Evolutionary conservation across 2,888 invertebrate species (phyloP).

Genomic region (Dorcus hopei): DNA sequence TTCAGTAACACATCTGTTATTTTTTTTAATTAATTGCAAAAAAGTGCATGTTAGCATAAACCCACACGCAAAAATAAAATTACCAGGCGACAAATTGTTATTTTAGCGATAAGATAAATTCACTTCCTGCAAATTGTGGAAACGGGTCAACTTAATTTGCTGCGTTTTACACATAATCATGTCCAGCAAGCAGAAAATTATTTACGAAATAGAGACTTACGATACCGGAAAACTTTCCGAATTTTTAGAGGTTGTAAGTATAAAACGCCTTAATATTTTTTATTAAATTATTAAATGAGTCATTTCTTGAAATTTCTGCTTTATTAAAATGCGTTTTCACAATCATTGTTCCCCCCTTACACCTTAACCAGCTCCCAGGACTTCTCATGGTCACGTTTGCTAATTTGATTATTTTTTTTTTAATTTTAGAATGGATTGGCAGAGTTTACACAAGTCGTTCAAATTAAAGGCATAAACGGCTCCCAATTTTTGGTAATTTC

Average conservation of each 20-base stretch:
- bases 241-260: conserved; percentile 12
- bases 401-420: not conserved
- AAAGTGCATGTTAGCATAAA: not conserved
- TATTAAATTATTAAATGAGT: not conserved
- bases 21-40: not conserved
- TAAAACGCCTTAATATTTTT: not conserved
- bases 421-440: conserved; percentile 25
- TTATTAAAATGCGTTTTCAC: too few relatives aligned
- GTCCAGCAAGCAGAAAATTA: not conserved
- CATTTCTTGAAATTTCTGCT: not conserved
- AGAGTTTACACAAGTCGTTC: conserved; percentile 20
- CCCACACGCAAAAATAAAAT: not conserved
- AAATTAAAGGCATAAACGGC: conserved; percentile 22
- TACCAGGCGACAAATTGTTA: not conserved
- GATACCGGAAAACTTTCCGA: conserved; percentile 2
- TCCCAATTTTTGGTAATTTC: conserved; percentile 26
- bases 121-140: not conserved
- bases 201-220: not conserved
- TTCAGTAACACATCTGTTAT: not conserved
- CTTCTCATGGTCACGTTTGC: not conserved
- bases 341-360: not conserved
- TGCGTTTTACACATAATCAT: not conserved
- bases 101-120: not conserved
- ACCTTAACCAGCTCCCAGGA: not conserved
- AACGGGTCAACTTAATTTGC: not conserved